Conservation (phyloP, 2,888 invertebrate genomes). For the Cryptus armator region DNA sequence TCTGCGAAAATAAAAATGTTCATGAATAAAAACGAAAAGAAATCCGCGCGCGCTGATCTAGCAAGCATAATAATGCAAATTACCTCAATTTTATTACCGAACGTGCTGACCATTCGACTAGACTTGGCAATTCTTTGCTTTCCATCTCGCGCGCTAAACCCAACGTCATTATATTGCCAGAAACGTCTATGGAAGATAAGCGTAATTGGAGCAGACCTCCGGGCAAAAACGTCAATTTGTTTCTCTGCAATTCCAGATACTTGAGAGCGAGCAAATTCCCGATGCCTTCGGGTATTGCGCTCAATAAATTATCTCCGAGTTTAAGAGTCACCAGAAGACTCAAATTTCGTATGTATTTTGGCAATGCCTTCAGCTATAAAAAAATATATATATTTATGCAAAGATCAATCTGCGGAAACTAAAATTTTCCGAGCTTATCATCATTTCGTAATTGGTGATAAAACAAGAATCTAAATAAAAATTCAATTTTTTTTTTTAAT, state of each 20-base stretch:
- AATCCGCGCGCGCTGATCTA: not conserved
- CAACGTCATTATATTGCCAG: conserved; percentile 84
- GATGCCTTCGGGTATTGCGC: conserved; percentile 88
- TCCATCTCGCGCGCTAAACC: too few species aligned
- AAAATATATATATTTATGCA: conserved; percentile 67
- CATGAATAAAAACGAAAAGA: not conserved
- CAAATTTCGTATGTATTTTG: conserved; percentile 88
- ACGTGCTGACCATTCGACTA: conserved; percentile 87
- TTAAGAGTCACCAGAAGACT: conserved; percentile 88
- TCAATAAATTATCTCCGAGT: conserved; percentile 88
- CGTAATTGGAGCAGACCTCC: conserved; percentile 87
- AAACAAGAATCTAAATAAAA: not conserved
- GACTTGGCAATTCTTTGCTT: conserved; percentile 84
- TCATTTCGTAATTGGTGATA: too few species aligned
- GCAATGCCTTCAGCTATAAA: conserved; percentile 84
- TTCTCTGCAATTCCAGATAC: conserved; percentile 87
- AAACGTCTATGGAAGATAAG: conserved; percentile 87
- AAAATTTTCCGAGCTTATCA: too few species aligned
- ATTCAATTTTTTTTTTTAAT: too few species aligned
- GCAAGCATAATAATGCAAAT: not conserved
- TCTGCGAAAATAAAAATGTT: conserved; percentile 77
- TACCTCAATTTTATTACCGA: conserved; percentile 85
- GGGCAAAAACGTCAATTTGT: conserved; percentile 87
- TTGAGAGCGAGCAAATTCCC: conserved; percentile 87
- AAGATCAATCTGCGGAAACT: not conserved